These are phyloP conservation scores for Pseudococcus jackbeardsleyi DNA, from an alignment of 2,888 invertebrate species.

Conservation along the genomic window DNA sequence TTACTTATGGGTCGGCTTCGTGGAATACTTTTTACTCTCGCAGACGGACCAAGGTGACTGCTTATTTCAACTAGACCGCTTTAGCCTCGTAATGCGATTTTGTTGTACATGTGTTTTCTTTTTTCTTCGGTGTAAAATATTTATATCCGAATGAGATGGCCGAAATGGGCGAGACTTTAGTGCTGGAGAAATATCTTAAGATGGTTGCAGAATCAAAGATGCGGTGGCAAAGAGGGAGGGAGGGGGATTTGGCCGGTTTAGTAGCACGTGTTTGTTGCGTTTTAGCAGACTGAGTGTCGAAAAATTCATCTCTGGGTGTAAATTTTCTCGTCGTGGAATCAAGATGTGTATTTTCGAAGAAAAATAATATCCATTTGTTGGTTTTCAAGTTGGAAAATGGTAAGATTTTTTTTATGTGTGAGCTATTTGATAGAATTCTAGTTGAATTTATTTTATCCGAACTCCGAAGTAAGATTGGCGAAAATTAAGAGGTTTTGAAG, in stretches of 20 bases:
- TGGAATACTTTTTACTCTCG: not conserved
- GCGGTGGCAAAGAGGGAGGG: not conserved
- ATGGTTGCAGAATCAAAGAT: not conserved
- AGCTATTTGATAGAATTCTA: not conserved
- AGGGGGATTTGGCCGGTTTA: not conserved
- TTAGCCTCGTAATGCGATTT: conserved; percentile 27
- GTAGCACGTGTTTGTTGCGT: not conserved
- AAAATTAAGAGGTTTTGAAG: not conserved
- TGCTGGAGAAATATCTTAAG: not conserved
- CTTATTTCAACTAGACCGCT: conserved; percentile 30
- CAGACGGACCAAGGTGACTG: not conserved
- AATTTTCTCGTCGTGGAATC: not conserved
- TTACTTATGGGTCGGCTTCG: not conserved
- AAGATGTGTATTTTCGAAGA: not conserved
- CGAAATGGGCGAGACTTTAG: too few relatives aligned
- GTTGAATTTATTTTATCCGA: not conserved
- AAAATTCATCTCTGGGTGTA: not conserved
- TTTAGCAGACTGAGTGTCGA: not conserved
- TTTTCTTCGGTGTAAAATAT: not conserved
- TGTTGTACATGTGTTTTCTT: not conserved
- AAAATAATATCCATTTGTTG: not conserved
- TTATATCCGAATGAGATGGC: not conserved
- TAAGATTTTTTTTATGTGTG: not conserved
- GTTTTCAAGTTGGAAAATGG: not conserved
- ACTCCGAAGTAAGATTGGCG: not conserved